These are phyloP conservation scores for Trogon melanurus DNA, from an alignment of 2,113 vertebrate species.

Conservation along the genomic window DNA sequence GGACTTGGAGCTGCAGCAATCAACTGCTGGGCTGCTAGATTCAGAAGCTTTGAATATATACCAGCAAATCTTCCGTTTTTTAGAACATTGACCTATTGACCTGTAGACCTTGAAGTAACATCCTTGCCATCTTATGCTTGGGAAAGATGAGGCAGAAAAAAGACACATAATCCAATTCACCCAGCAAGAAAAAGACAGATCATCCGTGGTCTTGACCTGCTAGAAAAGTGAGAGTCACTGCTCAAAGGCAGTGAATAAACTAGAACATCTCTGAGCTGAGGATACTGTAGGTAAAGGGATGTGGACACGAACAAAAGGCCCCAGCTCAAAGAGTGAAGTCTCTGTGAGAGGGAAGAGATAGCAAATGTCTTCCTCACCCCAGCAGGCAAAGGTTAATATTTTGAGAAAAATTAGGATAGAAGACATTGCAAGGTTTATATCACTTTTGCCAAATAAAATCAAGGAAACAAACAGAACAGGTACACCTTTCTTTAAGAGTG, in stretches of 20 bases:
- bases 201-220: background rate
- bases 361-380: background rate
- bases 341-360: background rate
- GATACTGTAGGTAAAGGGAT: fast-evolving
- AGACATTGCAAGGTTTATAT: background rate
- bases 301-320: background rate
- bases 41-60: background rate
- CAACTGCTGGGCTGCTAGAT: background rate
- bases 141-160: background rate
- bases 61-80: background rate
- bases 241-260: background rate
- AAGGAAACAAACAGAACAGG: background rate
- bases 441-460: background rate
- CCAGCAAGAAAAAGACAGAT: background rate
- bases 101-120: background rate
- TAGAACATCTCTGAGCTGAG: background rate
- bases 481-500: background rate
- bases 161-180: background rate
- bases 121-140: background rate
- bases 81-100: background rate
- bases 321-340: background rate
- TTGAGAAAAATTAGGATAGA: background rate
- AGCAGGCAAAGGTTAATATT: background rate
- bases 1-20: background rate
- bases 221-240: background rate